Evolutionary conservation across 2,797 vertebrate genomes (phyloP).

Genomic region (Sorex maritimensis): DNA sequence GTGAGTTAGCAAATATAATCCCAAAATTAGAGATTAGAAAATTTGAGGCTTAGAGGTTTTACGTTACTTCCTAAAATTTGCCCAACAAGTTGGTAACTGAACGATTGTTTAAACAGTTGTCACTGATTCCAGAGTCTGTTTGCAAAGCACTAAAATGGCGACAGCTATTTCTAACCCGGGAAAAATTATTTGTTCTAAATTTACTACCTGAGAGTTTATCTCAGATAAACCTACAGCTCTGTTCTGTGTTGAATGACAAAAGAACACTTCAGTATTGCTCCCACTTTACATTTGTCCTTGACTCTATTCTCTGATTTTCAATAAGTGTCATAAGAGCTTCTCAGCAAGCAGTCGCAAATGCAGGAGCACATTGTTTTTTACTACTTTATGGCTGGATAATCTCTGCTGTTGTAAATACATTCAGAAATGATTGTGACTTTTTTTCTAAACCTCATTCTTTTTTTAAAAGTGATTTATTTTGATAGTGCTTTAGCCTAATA

Average conservation of each 20-base stretch:
- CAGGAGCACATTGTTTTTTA: background rate
- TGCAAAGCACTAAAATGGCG: constrained; percentile 11
- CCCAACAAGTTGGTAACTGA: background rate
- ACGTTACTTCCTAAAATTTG: background rate
- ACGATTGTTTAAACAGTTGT: background rate
- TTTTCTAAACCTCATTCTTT: constrained; percentile 76
- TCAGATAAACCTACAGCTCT: constrained; percentile 50
- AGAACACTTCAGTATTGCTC: constrained; percentile 4
- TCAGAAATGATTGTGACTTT: constrained; percentile 78
- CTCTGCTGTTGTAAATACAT: constrained; percentile 76
- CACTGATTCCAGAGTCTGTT: background rate
- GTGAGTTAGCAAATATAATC: background rate
- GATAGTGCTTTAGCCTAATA: constrained; percentile 88
- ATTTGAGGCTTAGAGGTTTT: constrained; percentile 25
- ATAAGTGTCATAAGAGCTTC: background rate
- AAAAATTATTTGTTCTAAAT: constrained; percentile 68
- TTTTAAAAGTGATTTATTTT: constrained; percentile 89
- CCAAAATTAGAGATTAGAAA: background rate
- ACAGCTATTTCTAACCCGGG: constrained; percentile 67
- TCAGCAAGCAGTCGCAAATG: constrained; percentile 9
- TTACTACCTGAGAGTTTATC: constrained; percentile 58
- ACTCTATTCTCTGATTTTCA: constrained; percentile 37
- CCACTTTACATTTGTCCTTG: constrained; percentile 46
- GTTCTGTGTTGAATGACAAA: constrained; percentile 51
- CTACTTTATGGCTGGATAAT: constrained; percentile 71